phyloP scores from a whole-genome alignment of 2,888 invertebrate species.

The Meta bourneti region DNA sequence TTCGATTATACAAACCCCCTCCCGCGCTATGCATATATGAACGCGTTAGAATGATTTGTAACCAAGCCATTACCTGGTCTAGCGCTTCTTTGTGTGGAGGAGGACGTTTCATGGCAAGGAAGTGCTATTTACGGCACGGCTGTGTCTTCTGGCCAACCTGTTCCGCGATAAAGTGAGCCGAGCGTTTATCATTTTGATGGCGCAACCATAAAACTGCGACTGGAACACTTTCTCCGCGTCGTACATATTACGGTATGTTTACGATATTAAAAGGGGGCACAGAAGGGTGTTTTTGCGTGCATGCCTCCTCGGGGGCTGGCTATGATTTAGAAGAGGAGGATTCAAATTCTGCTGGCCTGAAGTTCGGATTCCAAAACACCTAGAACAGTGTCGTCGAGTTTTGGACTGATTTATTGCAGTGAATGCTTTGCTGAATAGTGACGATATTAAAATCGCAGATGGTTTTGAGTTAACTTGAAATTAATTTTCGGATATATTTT shows the following conservation, averaged over 20 bases:
- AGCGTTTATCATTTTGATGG: slow-evolving; percentile 52
- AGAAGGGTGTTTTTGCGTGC: slow-evolving; percentile 1
- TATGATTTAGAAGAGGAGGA: too few species aligned
- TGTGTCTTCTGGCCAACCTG: slow-evolving; percentile 53
- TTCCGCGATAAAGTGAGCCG: slow-evolving; percentile 42
- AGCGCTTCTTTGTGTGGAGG: slow-evolving; percentile 38
- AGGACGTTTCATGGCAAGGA: slow-evolving; percentile 22
- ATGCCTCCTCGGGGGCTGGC: not conserved
- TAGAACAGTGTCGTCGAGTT: too few species aligned
- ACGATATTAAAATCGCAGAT: too few species aligned
- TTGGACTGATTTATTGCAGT: too few species aligned
- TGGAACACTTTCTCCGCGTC: slow-evolving; percentile 20
- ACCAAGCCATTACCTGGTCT: slow-evolving; percentile 55
- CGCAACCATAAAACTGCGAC: slow-evolving; percentile 30
- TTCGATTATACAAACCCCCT: slow-evolving; percentile 45
- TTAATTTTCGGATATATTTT: too few species aligned
- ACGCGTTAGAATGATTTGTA: slow-evolving; percentile 66
- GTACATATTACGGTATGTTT: slow-evolving; percentile 25
- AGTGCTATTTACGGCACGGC: slow-evolving; percentile 48
- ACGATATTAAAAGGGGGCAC: slow-evolving; percentile 23
- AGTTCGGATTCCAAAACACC: too few species aligned
- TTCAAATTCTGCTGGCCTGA: too few species aligned
- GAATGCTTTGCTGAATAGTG: too few species aligned
- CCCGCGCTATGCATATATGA: slow-evolving; percentile 25
- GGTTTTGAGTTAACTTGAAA: too few species aligned